Evolutionary conservation across 2,797 vertebrate genomes (phyloP).

Genomic region (Botia kubotai): DNA sequence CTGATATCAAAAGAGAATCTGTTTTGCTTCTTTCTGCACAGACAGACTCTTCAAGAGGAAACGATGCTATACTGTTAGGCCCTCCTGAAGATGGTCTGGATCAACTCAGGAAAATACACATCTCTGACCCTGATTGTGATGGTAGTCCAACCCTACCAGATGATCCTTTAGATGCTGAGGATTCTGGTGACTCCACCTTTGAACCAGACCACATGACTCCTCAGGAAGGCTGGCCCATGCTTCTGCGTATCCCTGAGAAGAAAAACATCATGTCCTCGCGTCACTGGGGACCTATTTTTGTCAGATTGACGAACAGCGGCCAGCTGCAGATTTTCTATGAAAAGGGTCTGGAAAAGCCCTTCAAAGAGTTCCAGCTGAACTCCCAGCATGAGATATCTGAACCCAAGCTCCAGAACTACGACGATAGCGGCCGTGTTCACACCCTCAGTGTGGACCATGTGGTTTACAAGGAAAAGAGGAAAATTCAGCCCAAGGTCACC

Average conservation of each 20-base stretch:
- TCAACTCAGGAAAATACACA: slow-evolving; percentile 81
- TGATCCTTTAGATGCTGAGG: slow-evolving; percentile 70
- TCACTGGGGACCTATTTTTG: slow-evolving; percentile 89
- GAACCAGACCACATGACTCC: slow-evolving; percentile 70
- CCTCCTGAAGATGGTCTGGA: slow-evolving; percentile 76
- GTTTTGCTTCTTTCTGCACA: slow-evolving; percentile 76
- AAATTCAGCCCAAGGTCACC: slow-evolving; percentile 85
- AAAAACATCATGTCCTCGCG: slow-evolving; percentile 93
- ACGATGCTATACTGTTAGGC: slow-evolving; percentile 67
- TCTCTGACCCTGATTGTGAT: slow-evolving; percentile 78
- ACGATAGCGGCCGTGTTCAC: slow-evolving; percentile 86
- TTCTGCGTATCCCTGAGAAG: slow-evolving; percentile 90
- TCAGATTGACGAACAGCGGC: slow-evolving; percentile 78
- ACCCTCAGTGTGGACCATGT: slow-evolving; percentile 84
- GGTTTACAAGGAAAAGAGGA: slow-evolving; percentile 86
- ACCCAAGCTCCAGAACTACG: slow-evolving; percentile 86
- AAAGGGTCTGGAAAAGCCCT: slow-evolving; percentile 87
- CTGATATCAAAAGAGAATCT: slow-evolving; percentile 79
- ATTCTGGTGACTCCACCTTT: slow-evolving; percentile 61
- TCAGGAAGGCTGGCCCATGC: slow-evolving; percentile 88
- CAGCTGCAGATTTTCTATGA: slow-evolving; percentile 87
- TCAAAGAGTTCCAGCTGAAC: slow-evolving; percentile 84
- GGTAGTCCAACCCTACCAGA: slow-evolving; percentile 73
- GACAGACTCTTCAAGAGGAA: slow-evolving; percentile 72
- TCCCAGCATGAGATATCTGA: slow-evolving; percentile 85